Evolutionary conservation across 1,140 invertebrate genomes (phyloP).

Genomic region (Sitodiplosis mosellana): DNA sequence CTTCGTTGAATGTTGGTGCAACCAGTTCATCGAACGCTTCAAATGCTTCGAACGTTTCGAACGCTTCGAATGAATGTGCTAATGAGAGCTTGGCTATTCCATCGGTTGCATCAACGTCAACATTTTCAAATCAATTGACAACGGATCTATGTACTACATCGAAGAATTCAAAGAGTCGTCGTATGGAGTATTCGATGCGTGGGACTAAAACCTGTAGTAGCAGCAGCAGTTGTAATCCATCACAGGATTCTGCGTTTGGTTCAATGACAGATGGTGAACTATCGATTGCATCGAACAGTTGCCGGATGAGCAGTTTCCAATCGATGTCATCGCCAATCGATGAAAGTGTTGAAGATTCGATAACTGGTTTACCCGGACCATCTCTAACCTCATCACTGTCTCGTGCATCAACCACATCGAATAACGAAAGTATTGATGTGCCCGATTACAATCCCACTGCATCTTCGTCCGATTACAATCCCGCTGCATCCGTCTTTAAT

Average conservation of each 20-base stretch:
- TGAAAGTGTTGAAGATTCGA: conserved; percentile 21
- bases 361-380: not conserved
- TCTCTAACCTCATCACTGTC: not conserved
- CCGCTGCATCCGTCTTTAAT: not conserved
- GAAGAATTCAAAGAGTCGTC: conserved; percentile 23
- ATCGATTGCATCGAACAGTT: conserved; percentile 21
- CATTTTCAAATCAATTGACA: conserved; percentile 18
- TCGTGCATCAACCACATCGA: not conserved
- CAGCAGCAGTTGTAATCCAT: conserved; percentile 23
- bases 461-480: not conserved
- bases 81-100: not conserved
- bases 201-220: conserved; percentile 24
- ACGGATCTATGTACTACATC: conserved; percentile 23
- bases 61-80: not conserved
- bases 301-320: conserved; percentile 22
- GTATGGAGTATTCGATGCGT: conserved; percentile 22
- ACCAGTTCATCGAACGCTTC: not conserved
- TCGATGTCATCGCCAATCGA: conserved; percentile 25
- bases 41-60: too few relatives aligned
- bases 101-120: not conserved
- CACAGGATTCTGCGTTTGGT: conserved; percentile 24
- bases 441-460: not conserved
- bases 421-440: not conserved
- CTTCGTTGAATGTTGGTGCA: not conserved
- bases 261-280: conserved; percentile 24